Base-by-base conservation (phyloP, 2,888 invertebrate species). In the Agrochola litura region DNA sequence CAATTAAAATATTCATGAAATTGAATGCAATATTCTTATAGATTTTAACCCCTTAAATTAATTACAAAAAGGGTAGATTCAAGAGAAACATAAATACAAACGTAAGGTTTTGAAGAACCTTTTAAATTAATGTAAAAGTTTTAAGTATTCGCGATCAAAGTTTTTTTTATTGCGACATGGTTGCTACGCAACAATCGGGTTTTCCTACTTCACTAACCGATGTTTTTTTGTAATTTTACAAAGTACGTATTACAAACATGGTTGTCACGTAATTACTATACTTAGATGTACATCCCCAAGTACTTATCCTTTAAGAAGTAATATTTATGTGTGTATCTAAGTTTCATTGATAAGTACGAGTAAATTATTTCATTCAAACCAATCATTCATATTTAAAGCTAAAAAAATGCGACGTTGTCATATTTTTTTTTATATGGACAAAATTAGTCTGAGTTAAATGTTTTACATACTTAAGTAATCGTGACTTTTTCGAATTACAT, bases 71-170 rank as follows among this genome's bases (percentile, higher is more conserved):
- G n/a, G 19, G 6, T 37, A 25, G 6, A 58, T 58, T 25, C 12
- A 16, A 12, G 22, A 6, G 10, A 49, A 60, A 41, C 2, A 60
- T 25, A 41, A 41, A 37, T 25, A 19, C 19, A 41, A 54, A 37
- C 22, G 19, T 60, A n/a, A 41, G 14, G 6, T 41, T 8, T 52
- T 56, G 25, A 41, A 77, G 14, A 49, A 22, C 41, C 14, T n/a
- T 67, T 30, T 0, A n/a, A 77, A n/a, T 22, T n/a, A n/a, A 12
- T 30, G 14, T 1, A 43, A 60, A 66, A 77, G 2, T 67, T 76
- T 5, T 30, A 60, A 61, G 16, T 30, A 61, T 43, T 78, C 49
- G 10, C 8, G 19, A 10, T 37, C 1, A 37, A 54, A 43, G 16
- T 25, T 43, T 76, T n/a, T 58, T 16, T 60, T 58, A 58, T 58